Evolutionary conservation across 2,797 vertebrate species (phyloP), one percentile per base, ranked within the genome.

Genomic region (Bovichtus diacanthus): DNA sequence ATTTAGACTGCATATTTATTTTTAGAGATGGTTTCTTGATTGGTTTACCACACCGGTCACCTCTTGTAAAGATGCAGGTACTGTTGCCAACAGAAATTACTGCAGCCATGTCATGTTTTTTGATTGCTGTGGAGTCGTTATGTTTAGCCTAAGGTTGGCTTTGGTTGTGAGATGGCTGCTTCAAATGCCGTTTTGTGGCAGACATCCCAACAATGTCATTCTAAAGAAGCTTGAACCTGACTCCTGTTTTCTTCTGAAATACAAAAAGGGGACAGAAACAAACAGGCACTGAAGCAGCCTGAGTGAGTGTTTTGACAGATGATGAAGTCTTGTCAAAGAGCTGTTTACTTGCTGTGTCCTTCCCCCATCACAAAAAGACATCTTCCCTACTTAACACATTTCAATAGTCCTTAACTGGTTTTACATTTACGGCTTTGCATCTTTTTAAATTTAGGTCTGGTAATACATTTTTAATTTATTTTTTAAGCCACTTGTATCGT

Each of bases 261-360:
- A 56, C 62, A 68, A 59, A 65, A 46, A 34, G 31, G 69, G 70
- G 60, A 54, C 44, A 1, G 21, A 50, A 34, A 64, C 43, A 16
- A 34, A 34, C 46, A 36, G 29, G 39, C 13, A 46, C 39, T 41
- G 46, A n/a, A 60, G 44, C 36, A 50, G n/a, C 13, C 13, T 5
- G 19, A 46, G 29, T 3, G 6, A 49, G 38, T 25, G 31, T 66
- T 65, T 49, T 3, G 19, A 68, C 19, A 39, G 67, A 63, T 36
- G 67, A 63, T 36, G 0, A 27, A 18, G 27, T 46, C 34, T 1
- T 54, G 29, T 63, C 56, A 55, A 41, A 46, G 31, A 67, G 34
- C 10, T 50, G 34, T 43, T 63, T 47, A 71, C 25, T 25, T 39
- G 29, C 19, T 38, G 47, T 39, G 21, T 31, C 11, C 27, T 63